Conservation (phyloP, 2,888 invertebrate genomes). For the Tiliacea citrago region DNA sequence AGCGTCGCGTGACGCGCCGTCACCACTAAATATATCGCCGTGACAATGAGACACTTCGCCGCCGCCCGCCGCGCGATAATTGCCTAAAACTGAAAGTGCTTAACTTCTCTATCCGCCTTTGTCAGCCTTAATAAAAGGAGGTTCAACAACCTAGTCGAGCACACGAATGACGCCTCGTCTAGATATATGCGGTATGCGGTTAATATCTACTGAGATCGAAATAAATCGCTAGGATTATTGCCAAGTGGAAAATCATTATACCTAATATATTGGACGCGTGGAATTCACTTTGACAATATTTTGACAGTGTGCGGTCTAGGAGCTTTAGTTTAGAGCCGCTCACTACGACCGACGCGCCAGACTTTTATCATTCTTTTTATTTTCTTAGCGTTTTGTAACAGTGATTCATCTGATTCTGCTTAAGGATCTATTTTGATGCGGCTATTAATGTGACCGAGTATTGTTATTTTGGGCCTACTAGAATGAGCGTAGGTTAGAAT, state of each 20-base stretch:
- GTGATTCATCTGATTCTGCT: constrained; percentile 75
- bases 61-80: constrained; percentile 72
- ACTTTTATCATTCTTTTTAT: constrained; percentile 80
- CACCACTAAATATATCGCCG: constrained; percentile 83
- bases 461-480: constrained; percentile 62
- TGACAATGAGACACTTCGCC: constrained; percentile 83
- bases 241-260: constrained; percentile 89
- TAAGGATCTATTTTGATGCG: constrained; percentile 80
- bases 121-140: constrained; percentile 82
- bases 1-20: constrained; percentile 73
- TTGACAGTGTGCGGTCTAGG: constrained; percentile 87
- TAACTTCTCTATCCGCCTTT: constrained; percentile 70
- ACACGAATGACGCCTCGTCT: constrained; percentile 83
- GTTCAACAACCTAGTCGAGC: constrained; percentile 87
- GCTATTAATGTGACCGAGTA: constrained; percentile 67
- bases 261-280: constrained; percentile 88
- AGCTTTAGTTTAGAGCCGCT: constrained; percentile 81
- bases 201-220: constrained; percentile 89
- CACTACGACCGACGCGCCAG: constrained; percentile 72
- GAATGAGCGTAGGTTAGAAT: constrained; percentile 61
- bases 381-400: constrained; percentile 72
- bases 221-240: constrained; percentile 91
- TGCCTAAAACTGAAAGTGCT: constrained; percentile 78
- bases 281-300: constrained; percentile 91
- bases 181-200: constrained; percentile 88